Evolutionary conservation across 2,113 vertebrate genomes (phyloP), one percentile per base, ranked within the genome.

Genomic region (Dicrurus megarhynchus): DNA sequence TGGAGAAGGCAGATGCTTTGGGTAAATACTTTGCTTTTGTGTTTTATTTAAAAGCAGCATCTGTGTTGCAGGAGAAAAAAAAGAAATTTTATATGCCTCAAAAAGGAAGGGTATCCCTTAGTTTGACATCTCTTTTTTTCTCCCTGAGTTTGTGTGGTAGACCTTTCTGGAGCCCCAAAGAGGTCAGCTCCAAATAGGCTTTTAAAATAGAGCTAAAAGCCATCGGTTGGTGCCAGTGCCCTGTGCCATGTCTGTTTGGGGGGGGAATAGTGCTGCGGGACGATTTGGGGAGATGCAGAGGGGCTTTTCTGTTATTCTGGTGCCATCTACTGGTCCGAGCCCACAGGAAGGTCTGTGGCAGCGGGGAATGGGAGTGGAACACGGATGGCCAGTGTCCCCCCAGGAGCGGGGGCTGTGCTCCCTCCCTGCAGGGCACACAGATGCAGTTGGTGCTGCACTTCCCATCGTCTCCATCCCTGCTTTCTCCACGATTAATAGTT

Each of bases 271-370:
- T 27, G 53, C 78, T 53, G 71, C 9, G 0, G 75, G 52, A 27
- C 5, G 19, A 3, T 60, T 4, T 21, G 4, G 33, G 63, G 69
- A 81, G 52, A 47, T 41, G 55, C 6, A 4, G 59, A 79, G 69
- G 88, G 88, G 59, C 50, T 95, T 97, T 68, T 4, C 76, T 75
- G 90, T 94, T 53, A 65, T 96, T 96, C 69, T 92, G 94, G 90
- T 96, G 96, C 96, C 96, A 97, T 94, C 96, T 97, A 59, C 96
- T 94, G 96, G 96, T 92, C 28, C 19, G 3, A 92, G 60, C 56
- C 84, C 70, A 64, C 42, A 3, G 52, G 46, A 64, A 9, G 42
- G 49, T 30, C 55, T 23, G 39, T 61, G 85, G 53, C 53, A 19
- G 82, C 4, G 1, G 57, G 59, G 30, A 50, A 42, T 3, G 6